phyloP scores from a whole-genome alignment of 2,888 invertebrate species.

The Physocephala rufipes region DNA sequence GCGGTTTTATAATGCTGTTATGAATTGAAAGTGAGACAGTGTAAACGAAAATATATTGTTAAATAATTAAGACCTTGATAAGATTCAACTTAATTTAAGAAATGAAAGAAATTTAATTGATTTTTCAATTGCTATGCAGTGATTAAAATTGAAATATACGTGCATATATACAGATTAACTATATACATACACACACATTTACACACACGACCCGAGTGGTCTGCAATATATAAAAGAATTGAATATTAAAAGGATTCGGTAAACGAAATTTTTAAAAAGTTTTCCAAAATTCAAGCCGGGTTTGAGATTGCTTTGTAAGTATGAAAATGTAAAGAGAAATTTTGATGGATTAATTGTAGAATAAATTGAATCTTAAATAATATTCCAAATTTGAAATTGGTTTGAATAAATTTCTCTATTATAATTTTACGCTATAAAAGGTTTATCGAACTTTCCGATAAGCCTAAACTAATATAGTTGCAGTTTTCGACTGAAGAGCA shows the following conservation, averaged over 20 bases:
- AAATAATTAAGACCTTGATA: constrained; percentile 16
- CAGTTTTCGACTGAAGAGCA: too few relatives aligned
- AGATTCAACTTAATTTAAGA: background rate
- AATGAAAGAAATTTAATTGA: constrained; percentile 23
- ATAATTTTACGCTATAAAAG: too few relatives aligned
- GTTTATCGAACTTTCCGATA: too few relatives aligned
- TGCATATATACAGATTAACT: background rate
- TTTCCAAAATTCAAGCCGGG: constrained; percentile 12
- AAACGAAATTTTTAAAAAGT: constrained; percentile 9
- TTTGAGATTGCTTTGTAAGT: constrained; percentile 19
- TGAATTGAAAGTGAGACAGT: background rate
- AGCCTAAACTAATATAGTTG: too few relatives aligned
- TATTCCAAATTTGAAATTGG: too few relatives aligned
- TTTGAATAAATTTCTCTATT: too few relatives aligned
- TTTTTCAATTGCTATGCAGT: constrained; percentile 24
- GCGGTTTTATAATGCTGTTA: background rate
- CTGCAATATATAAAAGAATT: background rate
- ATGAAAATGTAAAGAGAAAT: too few relatives aligned
- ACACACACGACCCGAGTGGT: background rate
- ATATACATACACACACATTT: background rate
- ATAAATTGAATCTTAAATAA: too few relatives aligned
- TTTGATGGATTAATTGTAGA: too few relatives aligned
- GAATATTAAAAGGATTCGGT: background rate
- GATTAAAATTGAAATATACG: background rate
- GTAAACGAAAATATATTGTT: background rate